These are phyloP conservation scores for Pteropus alecto DNA, from an alignment of 2,113 vertebrate species.

Conservation along the genomic window DNA sequence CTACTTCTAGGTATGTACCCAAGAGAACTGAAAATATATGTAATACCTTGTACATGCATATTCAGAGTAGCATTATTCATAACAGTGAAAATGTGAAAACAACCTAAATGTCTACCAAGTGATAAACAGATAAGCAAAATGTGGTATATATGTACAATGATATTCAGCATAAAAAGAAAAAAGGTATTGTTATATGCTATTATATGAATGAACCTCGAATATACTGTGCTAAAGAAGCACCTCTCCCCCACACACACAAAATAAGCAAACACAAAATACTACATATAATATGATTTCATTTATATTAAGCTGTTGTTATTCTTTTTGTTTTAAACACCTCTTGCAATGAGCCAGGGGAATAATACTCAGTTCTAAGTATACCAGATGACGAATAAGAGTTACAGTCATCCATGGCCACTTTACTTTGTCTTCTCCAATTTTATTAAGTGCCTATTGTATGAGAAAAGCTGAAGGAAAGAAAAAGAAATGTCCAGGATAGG, in stretches of 20 bases:
- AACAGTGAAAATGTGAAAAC: neutral
- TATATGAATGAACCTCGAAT: neutral
- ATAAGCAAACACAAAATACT: neutral
- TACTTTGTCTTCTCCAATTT: neutral
- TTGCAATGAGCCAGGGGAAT: neutral
- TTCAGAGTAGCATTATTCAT: neutral
- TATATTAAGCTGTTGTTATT: neutral
- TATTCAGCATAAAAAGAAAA: neutral
- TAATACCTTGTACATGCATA: neutral
- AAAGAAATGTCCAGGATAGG: neutral
- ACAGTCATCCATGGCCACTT: neutral
- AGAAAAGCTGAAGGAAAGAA: neutral
- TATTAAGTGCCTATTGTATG: neutral
- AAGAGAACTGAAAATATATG: neutral
- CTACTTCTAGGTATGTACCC: neutral
- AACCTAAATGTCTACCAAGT: neutral
- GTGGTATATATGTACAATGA: neutral
- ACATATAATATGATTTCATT: neutral
- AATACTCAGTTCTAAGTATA: neutral
- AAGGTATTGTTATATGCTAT: neutral
- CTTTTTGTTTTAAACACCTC: neutral
- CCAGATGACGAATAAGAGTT: neutral
- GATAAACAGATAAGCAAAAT: neutral
- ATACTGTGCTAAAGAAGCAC: neutral
- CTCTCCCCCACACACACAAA: neutral